Evolutionary conservation across 2,113 vertebrate species (phyloP).

Genomic region (Pedetes capensis): DNA sequence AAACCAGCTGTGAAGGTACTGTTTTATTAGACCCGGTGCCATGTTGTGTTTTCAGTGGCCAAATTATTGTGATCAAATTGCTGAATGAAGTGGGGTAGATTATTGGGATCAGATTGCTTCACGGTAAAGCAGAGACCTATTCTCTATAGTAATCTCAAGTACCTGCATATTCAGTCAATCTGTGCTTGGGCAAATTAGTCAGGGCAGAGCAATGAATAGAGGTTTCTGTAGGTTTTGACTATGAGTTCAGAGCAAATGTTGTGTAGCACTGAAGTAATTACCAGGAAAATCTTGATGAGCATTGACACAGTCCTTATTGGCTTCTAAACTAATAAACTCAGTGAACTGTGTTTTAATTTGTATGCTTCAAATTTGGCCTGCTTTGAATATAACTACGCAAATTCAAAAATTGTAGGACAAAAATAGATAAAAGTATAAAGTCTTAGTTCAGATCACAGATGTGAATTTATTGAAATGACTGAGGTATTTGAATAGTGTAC

Average conservation of each 20-base stretch:
- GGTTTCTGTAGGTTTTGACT: background rate
- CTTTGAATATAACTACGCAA: background rate
- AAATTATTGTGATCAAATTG: constrained; percentile 5
- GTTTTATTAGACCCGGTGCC: constrained; percentile 13
- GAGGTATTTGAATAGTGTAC: background rate
- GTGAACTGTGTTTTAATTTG: background rate
- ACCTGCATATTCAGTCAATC: background rate
- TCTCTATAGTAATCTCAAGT: background rate
- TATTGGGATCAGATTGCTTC: background rate
- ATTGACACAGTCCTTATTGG: background rate
- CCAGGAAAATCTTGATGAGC: background rate
- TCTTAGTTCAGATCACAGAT: background rate
- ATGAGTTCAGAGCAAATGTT: background rate
- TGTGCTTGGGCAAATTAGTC: background rate
- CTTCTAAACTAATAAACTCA: background rate
- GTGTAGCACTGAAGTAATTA: background rate
- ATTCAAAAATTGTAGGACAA: background rate
- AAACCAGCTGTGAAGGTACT: constrained; percentile 99
- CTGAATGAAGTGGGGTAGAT: background rate
- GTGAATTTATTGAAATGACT: background rate
- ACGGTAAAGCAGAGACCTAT: background rate
- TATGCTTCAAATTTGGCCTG: background rate
- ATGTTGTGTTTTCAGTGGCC: background rate
- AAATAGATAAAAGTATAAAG: background rate
- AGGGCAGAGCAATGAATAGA: background rate